phyloP scores from a whole-genome alignment of 2,888 invertebrate genomes.

The Buathra laborator region DNA sequence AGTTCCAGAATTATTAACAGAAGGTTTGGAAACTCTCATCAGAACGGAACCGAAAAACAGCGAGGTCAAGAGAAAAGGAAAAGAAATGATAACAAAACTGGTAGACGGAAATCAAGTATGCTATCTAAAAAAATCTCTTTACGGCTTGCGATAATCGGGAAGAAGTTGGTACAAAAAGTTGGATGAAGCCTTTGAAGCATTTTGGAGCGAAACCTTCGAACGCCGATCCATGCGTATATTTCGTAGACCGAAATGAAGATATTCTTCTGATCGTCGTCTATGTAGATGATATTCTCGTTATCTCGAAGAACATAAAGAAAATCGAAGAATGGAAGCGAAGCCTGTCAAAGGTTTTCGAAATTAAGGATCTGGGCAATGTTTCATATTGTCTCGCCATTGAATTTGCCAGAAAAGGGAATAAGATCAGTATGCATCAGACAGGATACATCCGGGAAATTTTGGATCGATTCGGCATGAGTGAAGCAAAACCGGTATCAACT shows the following conservation, averaged over 20 bases:
- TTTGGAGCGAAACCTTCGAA: conserved; percentile 30
- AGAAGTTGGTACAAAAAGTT: conserved; percentile 53
- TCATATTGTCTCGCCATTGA: conserved; percentile 73
- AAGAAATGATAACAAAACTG: conserved; percentile 6
- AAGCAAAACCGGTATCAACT: conserved; percentile 73
- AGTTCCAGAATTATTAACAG: conserved; percentile 2
- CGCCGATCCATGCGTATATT: conserved; percentile 69
- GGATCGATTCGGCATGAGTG: conserved; percentile 74
- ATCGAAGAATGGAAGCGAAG: conserved; percentile 50
- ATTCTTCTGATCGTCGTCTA: conserved; percentile 61
- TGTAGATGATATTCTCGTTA: conserved; percentile 74
- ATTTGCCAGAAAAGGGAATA: conserved; percentile 33
- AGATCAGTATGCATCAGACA: conserved; percentile 60
- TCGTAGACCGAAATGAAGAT: conserved; percentile 50
- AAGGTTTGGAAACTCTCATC: conserved; percentile 10
- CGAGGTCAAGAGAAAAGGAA: neutral
- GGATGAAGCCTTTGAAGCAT: conserved; percentile 33
- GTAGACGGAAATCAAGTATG: conserved; percentile 53
- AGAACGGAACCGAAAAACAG: conserved; percentile 9
- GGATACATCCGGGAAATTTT: conserved; percentile 71
- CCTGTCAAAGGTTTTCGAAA: conserved; percentile 60
- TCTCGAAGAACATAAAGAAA: conserved; percentile 57
- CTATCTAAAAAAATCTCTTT: conserved; percentile 56
- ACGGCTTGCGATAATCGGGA: conserved; percentile 60
- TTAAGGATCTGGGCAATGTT: conserved; percentile 68